These are phyloP conservation scores for Dasyurus viverrinus DNA, from an alignment of 2,113 vertebrate species.

Conservation along the genomic window DNA sequence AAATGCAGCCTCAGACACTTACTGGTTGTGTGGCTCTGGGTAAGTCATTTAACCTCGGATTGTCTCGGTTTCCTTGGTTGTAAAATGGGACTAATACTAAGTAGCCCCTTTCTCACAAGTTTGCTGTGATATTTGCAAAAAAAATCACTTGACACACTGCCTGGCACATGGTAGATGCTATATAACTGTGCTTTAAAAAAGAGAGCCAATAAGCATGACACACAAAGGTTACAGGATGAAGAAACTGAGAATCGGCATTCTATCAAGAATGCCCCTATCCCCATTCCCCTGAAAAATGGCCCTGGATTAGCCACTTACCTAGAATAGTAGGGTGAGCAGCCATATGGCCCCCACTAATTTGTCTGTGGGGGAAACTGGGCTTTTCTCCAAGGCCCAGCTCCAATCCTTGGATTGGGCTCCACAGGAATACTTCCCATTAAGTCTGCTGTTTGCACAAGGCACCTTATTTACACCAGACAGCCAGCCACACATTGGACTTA, in stretches of 20 bases:
- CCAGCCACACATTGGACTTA: conserved; percentile 25
- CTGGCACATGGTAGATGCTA: not conserved
- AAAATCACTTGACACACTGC: not conserved
- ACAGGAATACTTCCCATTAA: conserved; percentile 36
- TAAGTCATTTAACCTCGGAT: not conserved
- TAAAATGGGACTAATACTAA: not conserved
- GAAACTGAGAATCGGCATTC: not conserved
- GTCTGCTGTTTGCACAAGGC: conserved; percentile 6
- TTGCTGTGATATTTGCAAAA: not conserved
- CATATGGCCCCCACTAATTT: not conserved
- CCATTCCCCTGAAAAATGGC: not conserved
- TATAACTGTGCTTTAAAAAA: too few species aligned
- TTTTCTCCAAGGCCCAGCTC: not conserved
- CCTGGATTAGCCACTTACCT: not conserved
- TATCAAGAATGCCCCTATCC: not conserved
- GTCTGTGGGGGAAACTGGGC: not conserved
- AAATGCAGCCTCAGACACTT: not conserved
- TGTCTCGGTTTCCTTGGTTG: not conserved
- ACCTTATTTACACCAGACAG: conserved; percentile 40
- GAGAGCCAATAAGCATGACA: not conserved
- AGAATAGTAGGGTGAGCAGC: not conserved
- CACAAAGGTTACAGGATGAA: not conserved
- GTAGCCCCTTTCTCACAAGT: not conserved
- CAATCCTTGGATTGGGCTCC: conserved; percentile 4
- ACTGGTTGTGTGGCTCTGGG: not conserved